These are phyloP conservation scores for Pseudoips prasinana DNA, from an alignment of 2,888 invertebrate species.

Conservation along the genomic window DNA sequence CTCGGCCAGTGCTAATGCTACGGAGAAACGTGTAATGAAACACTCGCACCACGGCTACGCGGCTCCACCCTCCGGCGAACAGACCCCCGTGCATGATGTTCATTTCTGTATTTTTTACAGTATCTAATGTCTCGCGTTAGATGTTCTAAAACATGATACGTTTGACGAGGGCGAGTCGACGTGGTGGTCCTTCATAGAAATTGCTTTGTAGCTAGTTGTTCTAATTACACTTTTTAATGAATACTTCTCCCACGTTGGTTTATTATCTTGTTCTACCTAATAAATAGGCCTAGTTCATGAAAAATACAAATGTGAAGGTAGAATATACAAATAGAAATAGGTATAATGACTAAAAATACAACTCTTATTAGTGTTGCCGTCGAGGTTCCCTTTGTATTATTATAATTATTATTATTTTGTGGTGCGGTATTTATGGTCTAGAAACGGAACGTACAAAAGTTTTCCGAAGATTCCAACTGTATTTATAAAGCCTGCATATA, in stretches of 20 bases:
- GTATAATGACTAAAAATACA: no score
- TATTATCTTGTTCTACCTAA: constrained; percentile 40
- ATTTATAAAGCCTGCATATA: no score
- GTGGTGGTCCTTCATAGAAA: constrained; percentile 59
- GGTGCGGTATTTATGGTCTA: no score
- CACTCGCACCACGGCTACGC: constrained; percentile 49
- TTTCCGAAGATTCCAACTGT: no score
- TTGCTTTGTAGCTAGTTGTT: constrained; percentile 41
- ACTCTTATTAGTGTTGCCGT: no score
- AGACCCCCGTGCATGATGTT: constrained; percentile 34
- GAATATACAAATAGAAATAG: no score
- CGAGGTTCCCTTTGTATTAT: no score
- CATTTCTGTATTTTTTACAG: constrained; percentile 46
- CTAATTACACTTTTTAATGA: constrained; percentile 48
- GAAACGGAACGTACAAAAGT: no score
- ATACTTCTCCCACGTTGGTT: constrained; percentile 54
- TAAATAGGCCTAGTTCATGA: no score
- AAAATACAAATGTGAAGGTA: no score
- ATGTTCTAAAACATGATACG: constrained; percentile 25
- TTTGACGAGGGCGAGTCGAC: constrained; percentile 40
- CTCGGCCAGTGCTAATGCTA: constrained; percentile 60
- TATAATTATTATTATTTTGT: no score
- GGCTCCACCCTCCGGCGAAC: constrained; percentile 24
- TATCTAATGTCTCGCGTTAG: constrained; percentile 46
- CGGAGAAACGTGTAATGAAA: constrained; percentile 65